Base-by-base conservation (phyloP, 1,140 invertebrate genomes). In the Pantala flavescens region DNA sequence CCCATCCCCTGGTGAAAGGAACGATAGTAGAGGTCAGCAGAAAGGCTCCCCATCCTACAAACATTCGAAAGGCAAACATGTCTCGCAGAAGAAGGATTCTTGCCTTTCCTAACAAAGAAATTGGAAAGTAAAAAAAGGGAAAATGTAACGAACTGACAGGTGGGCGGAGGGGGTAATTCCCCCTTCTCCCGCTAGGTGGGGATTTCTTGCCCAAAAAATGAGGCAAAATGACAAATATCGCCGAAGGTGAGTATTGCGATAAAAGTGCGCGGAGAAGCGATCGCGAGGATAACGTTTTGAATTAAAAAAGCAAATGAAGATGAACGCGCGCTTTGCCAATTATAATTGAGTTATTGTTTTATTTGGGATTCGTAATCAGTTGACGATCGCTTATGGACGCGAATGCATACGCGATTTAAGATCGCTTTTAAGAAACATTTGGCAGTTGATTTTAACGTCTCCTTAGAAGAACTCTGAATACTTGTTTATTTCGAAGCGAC, bases 281-380 rank as follows among this genome's bases (percentile, higher is more conserved):
- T 21, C 16, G 49, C 49, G 49, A 21, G 28, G 28, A 36, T 19
- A 63, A 63, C 49, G 49, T 21, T 63, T 63, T 63, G n/a, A 63
- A 63, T 63, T 63, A 63, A 63, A 63, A 63, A 3, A 63, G 12
- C 14, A 21, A 63, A 63, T 63, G 49, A 63, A 63, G 49, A 63
- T 63, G 12, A 63, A 63, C 49, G 49, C 49, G 49, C 49, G 49
- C 16, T 12, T 1, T 14, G 14, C 49, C 49, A 63, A 63, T 63
- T 63, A 63, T 63, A 63, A 63, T 63, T 63, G 49, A 63, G 49
- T 63, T 63, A 63, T 63, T 63, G 49, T 63, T 19, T 63, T 63
- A 63, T 63, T 63, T 7, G 49, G 14, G 14, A 63, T 14, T 63
- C n/a, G 5, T 63, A 19, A 63, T 63, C n/a, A 7, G 3, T 63